Evolutionary conservation across 2,888 invertebrate species (phyloP), one percentile per base, ranked within the genome.

Genomic region (Epistrophe eligans): DNA sequence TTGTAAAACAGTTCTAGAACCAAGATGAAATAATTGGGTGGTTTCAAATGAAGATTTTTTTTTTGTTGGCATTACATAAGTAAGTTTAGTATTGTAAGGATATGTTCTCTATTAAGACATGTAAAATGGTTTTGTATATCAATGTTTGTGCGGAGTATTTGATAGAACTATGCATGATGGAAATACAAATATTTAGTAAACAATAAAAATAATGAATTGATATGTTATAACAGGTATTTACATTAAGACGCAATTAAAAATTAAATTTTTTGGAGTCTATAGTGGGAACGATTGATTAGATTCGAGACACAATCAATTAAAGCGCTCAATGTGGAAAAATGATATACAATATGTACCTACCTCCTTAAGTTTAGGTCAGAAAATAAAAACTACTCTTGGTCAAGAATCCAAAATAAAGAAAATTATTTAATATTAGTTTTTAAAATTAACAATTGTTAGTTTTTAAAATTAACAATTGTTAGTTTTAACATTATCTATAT

Each of bases 221-320:
- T 67, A 67, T 67, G 67, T 67, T 32, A 38, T 66, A 50, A 5
- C 15, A 50, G 35, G 50, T 67, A 67, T 67, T 67, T 67, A 67
- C 67, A 50, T 19, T 13, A 11, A 17, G 35, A 50, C 13, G 43
- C 10, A 64, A 28, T 11, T 10, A 7, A 28, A 64, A 10, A 43
- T 19, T 2, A 45, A 4, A n/a, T 13, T 8, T n/a, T 45, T 5
- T 1, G 13, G 13, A 6, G 43, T 13, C 43, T 15, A 17, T 17
- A 8, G 0, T 8, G 35, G 8, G 35, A 9, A 6, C 4, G 35
- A 8, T 35, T 7, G 35, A 35, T 35, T 32, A 32, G 2, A 24
- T 24, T 24, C 3, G 24, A 24, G 24, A 24, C 24, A 24, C 24
- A 2, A 24, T 24, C 24, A 24, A 24, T 24, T 24, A 3, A 24